Evolutionary conservation across 2,113 vertebrate species (phyloP).

Genomic region (Nothocercus julius): DNA sequence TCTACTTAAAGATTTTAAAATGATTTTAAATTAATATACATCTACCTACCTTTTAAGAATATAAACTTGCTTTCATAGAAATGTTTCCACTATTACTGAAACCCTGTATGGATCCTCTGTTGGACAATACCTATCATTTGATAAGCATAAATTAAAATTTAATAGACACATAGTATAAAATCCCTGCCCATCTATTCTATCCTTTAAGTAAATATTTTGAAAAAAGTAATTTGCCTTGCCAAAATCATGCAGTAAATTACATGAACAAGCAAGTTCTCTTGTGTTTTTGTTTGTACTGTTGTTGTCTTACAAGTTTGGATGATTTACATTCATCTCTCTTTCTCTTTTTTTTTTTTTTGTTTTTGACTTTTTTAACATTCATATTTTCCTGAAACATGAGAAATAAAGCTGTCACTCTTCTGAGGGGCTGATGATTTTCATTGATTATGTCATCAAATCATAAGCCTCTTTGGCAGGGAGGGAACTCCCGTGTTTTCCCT

Average conservation of each 20-base stretch:
- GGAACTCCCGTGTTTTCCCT: background rate
- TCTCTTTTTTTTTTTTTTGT: background rate
- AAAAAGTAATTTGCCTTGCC: constrained; percentile 37
- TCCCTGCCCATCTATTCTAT: constrained; percentile 36
- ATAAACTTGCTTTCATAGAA: background rate
- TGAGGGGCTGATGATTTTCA: background rate
- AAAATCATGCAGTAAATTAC: background rate
- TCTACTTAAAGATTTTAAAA: background rate
- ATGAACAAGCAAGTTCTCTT: background rate
- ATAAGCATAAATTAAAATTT: constrained; percentile 40
- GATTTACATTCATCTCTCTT: background rate
- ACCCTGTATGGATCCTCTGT: background rate
- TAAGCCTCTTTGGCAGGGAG: background rate
- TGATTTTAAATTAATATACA: background rate
- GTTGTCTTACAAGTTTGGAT: background rate
- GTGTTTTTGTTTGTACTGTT: background rate
- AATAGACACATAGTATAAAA: constrained; percentile 3
- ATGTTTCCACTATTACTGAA: background rate
- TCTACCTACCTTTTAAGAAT: background rate
- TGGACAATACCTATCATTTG: background rate
- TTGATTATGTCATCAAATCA: background rate
- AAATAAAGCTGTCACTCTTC: background rate
- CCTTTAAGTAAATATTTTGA: constrained; percentile 53
- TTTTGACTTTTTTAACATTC: background rate
- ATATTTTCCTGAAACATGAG: background rate